Evolutionary conservation across 1,140 invertebrate genomes (phyloP).

Genomic region (Drosophila punjabiensis): DNA sequence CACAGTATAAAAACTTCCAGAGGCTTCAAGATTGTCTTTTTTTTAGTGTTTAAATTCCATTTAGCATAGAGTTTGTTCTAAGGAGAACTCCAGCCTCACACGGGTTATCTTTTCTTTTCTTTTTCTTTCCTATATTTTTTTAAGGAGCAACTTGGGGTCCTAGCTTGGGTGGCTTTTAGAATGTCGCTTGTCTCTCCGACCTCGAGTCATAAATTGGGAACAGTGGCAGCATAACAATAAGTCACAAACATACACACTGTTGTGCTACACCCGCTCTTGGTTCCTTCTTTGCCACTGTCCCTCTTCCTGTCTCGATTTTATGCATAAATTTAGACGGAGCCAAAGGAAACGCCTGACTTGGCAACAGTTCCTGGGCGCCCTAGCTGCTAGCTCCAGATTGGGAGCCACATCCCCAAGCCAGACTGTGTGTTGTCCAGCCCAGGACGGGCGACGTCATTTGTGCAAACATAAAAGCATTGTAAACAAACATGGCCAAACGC

Average conservation of each 20-base stretch:
- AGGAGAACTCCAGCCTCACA: constrained; percentile 15
- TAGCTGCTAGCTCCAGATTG: not conserved
- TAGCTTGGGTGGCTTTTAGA: constrained; percentile 17
- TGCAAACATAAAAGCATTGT: constrained; percentile 82
- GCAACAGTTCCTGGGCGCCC: constrained; percentile 23
- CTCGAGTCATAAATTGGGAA: constrained; percentile 81
- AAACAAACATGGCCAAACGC: constrained; percentile 76
- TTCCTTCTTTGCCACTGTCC: not conserved
- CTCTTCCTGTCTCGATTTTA: constrained; percentile 18
- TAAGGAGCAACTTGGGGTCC: constrained; percentile 42
- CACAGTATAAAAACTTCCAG: too few relatives aligned
- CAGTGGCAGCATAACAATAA: constrained; percentile 84
- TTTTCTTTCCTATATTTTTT: constrained; percentile 60
- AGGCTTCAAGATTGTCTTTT: not conserved
- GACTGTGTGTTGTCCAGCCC: constrained; percentile 31
- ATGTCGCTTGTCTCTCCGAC: constrained; percentile 54
- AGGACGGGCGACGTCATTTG: constrained; percentile 61
- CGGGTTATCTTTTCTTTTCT: constrained; percentile 24
- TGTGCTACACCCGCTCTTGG: not conserved
- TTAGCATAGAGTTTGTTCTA: constrained; percentile 44
- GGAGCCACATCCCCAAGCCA: not conserved
- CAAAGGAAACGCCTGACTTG: constrained; percentile 47
- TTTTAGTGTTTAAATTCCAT: constrained; percentile 35
- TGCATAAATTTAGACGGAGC: constrained; percentile 56
- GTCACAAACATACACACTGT: constrained; percentile 56